Conservation (phyloP, 2,797 vertebrate species). For the Arnoldichthys spilopterus region DNA sequence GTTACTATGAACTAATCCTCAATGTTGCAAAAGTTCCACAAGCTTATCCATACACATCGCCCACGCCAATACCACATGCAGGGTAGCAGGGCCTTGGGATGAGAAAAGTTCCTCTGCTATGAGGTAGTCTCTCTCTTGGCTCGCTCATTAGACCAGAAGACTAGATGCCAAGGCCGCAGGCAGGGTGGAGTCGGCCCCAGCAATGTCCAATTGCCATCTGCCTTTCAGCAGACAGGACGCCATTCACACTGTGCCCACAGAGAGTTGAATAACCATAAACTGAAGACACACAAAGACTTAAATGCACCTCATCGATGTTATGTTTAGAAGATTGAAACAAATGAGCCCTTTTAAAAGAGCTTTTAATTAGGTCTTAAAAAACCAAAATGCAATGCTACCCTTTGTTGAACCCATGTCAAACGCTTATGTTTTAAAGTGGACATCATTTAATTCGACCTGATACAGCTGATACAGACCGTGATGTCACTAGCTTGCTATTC, state of each 20-base stretch:
- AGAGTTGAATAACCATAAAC: not conserved
- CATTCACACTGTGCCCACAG: not conserved
- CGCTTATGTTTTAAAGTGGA: too few species aligned
- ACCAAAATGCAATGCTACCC: too few species aligned
- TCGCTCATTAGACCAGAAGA: constrained; percentile 38
- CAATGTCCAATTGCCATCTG: not conserved
- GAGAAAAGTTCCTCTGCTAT: not conserved
- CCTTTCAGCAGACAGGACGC: not conserved
- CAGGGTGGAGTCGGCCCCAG: constrained; percentile 24
- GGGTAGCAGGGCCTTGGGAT: constrained; percentile 13
- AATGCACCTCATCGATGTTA: not conserved
- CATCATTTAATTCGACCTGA: too few species aligned
- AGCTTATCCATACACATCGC: not conserved
- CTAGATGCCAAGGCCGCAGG: not conserved
- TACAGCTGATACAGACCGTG: not conserved
- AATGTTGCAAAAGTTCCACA: constrained; percentile 2
- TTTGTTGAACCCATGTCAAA: too few species aligned
- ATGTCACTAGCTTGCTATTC: not conserved
- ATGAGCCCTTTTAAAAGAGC: not conserved
- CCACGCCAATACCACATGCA: constrained; percentile 25
- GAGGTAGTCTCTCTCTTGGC: constrained; percentile 19
- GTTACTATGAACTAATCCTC: not conserved
- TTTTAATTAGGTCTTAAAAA: too few species aligned
- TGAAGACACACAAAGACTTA: not conserved
- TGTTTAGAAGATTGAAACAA: not conserved